A percentile compares a stretch with the other conserved stretches of the same genome.
phyloP scores from a whole-genome alignment of 2,797 vertebrate species.

The Dromococcyx pavoninus region DNA sequence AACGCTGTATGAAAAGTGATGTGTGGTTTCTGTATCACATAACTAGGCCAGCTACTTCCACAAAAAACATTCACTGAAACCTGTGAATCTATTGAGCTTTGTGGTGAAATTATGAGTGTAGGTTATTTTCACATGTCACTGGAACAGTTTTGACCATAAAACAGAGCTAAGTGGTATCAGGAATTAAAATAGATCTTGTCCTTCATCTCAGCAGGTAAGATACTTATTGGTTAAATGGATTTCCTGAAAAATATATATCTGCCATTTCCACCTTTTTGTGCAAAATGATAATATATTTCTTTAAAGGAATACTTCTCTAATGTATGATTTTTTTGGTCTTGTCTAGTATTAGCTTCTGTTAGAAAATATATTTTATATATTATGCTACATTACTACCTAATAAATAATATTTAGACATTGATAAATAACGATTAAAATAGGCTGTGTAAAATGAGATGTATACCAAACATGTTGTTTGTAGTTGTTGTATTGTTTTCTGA shows the following conservation, averaged over 20 bases:
- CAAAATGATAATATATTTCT: background rate
- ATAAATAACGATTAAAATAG: background rate
- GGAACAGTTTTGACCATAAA: background rate
- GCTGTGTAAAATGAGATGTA: background rate
- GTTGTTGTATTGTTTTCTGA: background rate
- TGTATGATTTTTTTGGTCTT: background rate
- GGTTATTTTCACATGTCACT: background rate
- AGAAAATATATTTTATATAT: background rate
- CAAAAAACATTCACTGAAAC: background rate
- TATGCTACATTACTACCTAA: background rate
- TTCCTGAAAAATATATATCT: background rate
- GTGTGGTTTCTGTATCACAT: background rate
- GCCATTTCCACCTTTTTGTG: background rate
- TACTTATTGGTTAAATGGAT: background rate
- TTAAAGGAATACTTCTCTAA: background rate
- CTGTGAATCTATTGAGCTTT: background rate
- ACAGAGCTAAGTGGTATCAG: background rate
- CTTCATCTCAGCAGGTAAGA: background rate
- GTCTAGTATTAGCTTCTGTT: background rate
- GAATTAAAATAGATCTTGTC: background rate
- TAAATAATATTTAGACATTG: background rate
- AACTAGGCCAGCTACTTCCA: background rate
- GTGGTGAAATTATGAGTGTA: background rate
- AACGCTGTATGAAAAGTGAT: background rate
- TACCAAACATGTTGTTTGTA: background rate